Base-by-base conservation (phyloP, 1,140 invertebrate species). In the Helicoverpa zea region DNA sequence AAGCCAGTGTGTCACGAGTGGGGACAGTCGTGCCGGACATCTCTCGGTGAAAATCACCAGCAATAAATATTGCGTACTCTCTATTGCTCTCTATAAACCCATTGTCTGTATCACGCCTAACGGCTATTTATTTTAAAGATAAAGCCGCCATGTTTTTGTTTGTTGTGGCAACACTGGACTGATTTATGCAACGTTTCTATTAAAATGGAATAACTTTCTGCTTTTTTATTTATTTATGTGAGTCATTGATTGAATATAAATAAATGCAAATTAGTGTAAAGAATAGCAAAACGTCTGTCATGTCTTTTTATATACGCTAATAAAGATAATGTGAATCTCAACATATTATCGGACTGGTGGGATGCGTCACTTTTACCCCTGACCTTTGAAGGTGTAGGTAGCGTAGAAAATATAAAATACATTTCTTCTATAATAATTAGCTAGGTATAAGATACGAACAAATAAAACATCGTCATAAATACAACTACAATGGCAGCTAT, bases 1-100 rank as follows among this genome's bases (percentile, higher is more conserved):
- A 70, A 51, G 13, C 61, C 56, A 18, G 58, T 63, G 70, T 74
- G 58, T 61, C 58, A 59, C 35, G 63, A 16, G 64, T 68, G 64
- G 18, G 58, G 66, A 64, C 80, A 77, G 63, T 81, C 80, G 80
- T 81, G 80, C 66, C 75, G 74, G 75, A 77, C 64, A 72, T 77
- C 75, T 64, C 49, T 68, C 66, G 64, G 80, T 72, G 80, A 81
- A 81, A 81, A 81, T 76, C 43, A 52, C 64, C 35, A 16, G 52
- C 29, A 49, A 81, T 70, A 81, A 77, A 78, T 58, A 61, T 72
- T 61, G 66, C 54, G 35, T 79, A 61, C 59, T 64, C 75, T 66
- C 75, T 66, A 78, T 78, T 66, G 35, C 66, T 52, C 54, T 54
- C 58, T 77, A 49, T 77, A 77, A 56, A 30, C 64, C 23, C 18